Evolutionary conservation across 1,140 invertebrate species (phyloP).

Genomic region (Apis florea): DNA sequence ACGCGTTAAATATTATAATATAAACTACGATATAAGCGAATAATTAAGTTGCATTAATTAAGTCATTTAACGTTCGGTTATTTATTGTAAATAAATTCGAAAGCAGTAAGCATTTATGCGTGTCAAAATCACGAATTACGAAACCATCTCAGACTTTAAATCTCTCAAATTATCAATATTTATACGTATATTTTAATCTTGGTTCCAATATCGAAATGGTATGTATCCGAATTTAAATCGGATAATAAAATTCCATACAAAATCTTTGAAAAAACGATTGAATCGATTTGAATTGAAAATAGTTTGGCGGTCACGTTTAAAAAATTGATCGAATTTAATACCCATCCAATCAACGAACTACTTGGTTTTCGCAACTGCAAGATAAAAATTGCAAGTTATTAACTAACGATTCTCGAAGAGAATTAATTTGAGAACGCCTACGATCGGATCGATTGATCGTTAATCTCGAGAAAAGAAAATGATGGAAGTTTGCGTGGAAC

Average conservation of each 20-base stretch:
- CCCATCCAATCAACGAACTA: background rate
- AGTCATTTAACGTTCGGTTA: no score
- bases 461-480: conserved; percentile 12
- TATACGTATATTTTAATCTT: background rate
- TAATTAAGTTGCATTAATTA: no score
- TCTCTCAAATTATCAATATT: no score
- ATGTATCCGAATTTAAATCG: no score
- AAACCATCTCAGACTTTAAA: no score
- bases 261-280: background rate
- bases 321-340: background rate
- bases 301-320: background rate
- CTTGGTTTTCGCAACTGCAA: no score
- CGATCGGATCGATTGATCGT: conserved; percentile 1
- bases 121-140: no score
- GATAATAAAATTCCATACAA: no score
- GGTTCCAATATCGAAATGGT: background rate
- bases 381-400: background rate
- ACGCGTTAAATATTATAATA: no score
- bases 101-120: no score
- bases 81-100: no score
- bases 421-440: background rate
- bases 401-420: background rate
- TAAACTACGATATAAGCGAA: no score
- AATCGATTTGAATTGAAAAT: background rate
- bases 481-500: conserved; percentile 37